phyloP scores from a whole-genome alignment of 1,140 invertebrate genomes.

The Microplitis mediator region DNA sequence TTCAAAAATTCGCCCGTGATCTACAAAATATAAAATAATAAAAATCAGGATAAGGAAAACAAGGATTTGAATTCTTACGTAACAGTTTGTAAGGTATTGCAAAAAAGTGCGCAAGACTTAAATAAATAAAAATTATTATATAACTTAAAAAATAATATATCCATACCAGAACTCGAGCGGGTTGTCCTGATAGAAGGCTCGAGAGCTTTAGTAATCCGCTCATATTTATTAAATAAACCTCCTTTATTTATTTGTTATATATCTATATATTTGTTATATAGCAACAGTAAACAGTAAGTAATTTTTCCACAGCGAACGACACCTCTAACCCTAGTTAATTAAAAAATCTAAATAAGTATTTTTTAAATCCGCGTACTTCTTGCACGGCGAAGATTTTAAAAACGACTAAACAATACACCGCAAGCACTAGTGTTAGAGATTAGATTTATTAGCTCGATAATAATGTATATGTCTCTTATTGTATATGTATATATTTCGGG shows the following conservation, averaged over 20 bases:
- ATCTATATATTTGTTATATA: background rate
- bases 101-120: background rate
- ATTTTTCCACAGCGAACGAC: constrained; percentile 1
- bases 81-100: no score
- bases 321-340: background rate
- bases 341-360: background rate
- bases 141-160: constrained; percentile 34
- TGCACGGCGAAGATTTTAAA: constrained; percentile 40
- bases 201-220: constrained; percentile 52
- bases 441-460: background rate
- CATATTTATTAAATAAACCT: constrained; percentile 36
- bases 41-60: no score
- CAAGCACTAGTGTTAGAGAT: background rate
- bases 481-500: background rate
- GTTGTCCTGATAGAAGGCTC: constrained; percentile 43
- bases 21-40: no score
- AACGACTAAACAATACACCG: background rate
- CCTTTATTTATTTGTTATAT: background rate
- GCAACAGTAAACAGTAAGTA: no score
- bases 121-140: constrained; percentile 43
- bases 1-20: no score
- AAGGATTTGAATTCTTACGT: no score
- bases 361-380: constrained; percentile 51
- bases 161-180: constrained; percentile 45
- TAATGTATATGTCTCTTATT: background rate